phyloP scores from a whole-genome alignment of 2,797 vertebrate species.

The Peromyscus aztecus region DNA sequence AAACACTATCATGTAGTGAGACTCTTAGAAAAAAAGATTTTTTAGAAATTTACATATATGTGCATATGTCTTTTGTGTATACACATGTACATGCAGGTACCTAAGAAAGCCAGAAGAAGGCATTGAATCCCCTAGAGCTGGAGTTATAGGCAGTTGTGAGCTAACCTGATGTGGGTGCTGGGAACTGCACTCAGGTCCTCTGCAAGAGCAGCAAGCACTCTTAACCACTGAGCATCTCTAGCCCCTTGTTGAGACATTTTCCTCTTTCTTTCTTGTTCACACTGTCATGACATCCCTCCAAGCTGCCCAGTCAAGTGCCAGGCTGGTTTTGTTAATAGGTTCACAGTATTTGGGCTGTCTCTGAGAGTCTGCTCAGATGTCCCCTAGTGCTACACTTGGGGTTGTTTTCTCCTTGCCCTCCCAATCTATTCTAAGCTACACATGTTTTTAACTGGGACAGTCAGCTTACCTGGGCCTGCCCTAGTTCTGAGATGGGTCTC shows the following conservation, averaged over 20 bases:
- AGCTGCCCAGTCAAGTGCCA: rapidly evolving
- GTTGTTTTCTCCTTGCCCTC: neutral
- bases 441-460: neutral
- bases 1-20: neutral
- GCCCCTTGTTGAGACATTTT: neutral
- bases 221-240: neutral
- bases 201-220: neutral
- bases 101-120: neutral
- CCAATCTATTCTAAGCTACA: too few species aligned
- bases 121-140: neutral
- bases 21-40: neutral
- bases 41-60: neutral
- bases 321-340: neutral
- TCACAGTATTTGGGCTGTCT: rapidly evolving
- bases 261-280: neutral
- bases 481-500: neutral
- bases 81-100: neutral
- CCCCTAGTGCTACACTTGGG: neutral
- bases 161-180: neutral
- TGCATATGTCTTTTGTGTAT: neutral
- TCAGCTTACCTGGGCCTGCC: rapidly evolving
- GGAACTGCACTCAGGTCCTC: neutral
- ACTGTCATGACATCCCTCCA: rapidly evolving
- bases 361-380: rapidly evolving
- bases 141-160: neutral